phyloP scores from a whole-genome alignment of 2,888 invertebrate genomes.

The Smittia sp. region DNA sequence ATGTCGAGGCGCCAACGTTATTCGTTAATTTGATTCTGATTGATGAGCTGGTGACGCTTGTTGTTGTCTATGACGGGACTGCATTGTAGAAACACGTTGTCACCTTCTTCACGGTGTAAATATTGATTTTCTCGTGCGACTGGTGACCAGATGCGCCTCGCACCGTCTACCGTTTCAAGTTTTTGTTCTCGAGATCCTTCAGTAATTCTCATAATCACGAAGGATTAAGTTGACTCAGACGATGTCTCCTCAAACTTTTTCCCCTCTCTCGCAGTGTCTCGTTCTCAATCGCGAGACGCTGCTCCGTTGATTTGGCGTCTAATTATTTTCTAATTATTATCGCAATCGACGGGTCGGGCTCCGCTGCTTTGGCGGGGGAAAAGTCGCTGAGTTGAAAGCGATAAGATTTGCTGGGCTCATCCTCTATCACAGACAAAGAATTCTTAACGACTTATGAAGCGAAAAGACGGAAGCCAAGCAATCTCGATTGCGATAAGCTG shows the following conservation, averaged over 20 bases:
- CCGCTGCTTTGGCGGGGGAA: no score
- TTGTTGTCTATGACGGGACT: background rate
- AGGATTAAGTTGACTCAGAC: conserved; percentile 40
- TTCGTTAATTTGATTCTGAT: conserved; percentile 39
- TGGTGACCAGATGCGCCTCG: conserved; percentile 32
- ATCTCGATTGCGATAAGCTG: conserved; percentile 3
- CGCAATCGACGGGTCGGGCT: background rate
- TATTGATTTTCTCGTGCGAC: conserved; percentile 24
- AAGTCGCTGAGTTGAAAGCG: background rate
- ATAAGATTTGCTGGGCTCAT: background rate
- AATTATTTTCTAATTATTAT: conserved; percentile 36
- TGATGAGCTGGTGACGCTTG: conserved; percentile 36
- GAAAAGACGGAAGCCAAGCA: background rate
- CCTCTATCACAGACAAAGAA: background rate
- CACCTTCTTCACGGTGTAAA: conserved; percentile 10
- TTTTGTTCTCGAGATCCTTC: background rate
- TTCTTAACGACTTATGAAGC: background rate
- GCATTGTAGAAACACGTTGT: background rate
- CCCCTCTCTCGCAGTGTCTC: background rate
- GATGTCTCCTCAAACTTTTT: conserved; percentile 38
- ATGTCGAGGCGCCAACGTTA: conserved; percentile 41
- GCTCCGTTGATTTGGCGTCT: conserved; percentile 28
- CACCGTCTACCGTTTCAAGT: background rate
- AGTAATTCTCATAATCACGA: conserved; percentile 40
- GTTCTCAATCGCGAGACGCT: conserved; percentile 9